A percentile compares a stretch with the other conserved stretches of the same genome.
These are phyloP conservation scores for Dinoponera quadriceps DNA, from an alignment of 1,140 invertebrate genomes.

Conservation along the genomic window DNA sequence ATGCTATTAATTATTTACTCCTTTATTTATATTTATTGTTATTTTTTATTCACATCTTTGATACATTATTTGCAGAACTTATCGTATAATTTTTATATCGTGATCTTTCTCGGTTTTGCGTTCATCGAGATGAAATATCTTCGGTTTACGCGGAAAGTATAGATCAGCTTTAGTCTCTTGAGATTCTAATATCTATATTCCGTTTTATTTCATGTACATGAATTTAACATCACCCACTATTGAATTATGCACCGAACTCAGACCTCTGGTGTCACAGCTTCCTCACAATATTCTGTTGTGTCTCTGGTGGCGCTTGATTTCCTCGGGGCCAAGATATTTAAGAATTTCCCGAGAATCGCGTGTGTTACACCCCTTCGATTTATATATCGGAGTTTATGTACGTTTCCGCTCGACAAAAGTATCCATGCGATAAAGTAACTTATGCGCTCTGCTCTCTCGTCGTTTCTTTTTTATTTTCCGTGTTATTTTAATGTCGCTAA, in stretches of 20 bases:
- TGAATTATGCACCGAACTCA: slow-evolving; percentile 53
- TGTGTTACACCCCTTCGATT: slow-evolving; percentile 7
- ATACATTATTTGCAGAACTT: slow-evolving; percentile 6
- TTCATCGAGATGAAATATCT: slow-evolving; percentile 7
- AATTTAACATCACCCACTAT: slow-evolving; percentile 47
- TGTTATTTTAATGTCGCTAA: no score
- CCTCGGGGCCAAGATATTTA: slow-evolving; percentile 56
- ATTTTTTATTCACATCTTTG: background rate
- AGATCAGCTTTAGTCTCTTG: slow-evolving; percentile 15
- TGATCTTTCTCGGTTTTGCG: background rate
- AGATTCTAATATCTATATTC: slow-evolving; percentile 37
- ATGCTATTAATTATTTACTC: background rate
- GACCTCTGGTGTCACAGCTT: slow-evolving; percentile 35
- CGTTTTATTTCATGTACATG: slow-evolving; percentile 44
- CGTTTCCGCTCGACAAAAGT: slow-evolving; percentile 1
- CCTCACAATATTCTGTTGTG: slow-evolving; percentile 40
- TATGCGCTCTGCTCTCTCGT: no score
- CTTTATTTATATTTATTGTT: no score
- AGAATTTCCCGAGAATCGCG: slow-evolving; percentile 42
- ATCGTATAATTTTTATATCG: background rate
- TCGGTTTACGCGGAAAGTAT: slow-evolving; percentile 10
- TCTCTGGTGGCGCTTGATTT: slow-evolving; percentile 58
- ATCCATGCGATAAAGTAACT: slow-evolving; percentile 1
- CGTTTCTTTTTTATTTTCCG: no score
- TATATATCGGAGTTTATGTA: background rate